phyloP scores from a whole-genome alignment of 2,113 vertebrate genomes.

The Corythornis cristatus region DNA sequence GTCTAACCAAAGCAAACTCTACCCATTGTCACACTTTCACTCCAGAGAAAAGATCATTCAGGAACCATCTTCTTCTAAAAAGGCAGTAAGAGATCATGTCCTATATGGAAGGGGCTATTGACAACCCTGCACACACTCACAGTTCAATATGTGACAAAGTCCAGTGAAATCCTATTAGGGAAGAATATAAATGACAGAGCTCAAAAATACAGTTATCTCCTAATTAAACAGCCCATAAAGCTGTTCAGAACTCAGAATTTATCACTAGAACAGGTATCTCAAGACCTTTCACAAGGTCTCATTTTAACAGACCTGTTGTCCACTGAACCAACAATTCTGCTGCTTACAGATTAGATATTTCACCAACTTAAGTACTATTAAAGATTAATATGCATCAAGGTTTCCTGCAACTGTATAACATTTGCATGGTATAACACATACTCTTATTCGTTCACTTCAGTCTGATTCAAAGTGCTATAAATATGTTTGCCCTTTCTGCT shows the following conservation, averaged over 20 bases:
- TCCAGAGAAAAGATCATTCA: background rate
- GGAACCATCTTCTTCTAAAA: background rate
- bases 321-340: background rate
- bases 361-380: slow-evolving; percentile 42
- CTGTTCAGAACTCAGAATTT: background rate
- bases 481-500: slow-evolving; percentile 91
- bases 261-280: slow-evolving; percentile 17
- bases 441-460: slow-evolving; percentile 78
- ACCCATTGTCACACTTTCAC: background rate
- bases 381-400: slow-evolving; percentile 49
- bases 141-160: slow-evolving; percentile 33
- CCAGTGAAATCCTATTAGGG: slow-evolving; percentile 48
- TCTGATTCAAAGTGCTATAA: slow-evolving; percentile 89
- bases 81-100: background rate
- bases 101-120: background rate
- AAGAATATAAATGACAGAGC: slow-evolving; percentile 55
- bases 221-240: slow-evolving; percentile 55
- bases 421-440: slow-evolving; percentile 72
- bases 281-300: background rate
- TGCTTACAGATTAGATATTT: background rate
- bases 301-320: slow-evolving; percentile 42
- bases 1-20: background rate
- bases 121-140: background rate
- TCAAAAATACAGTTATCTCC: slow-evolving; percentile 50
- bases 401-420: slow-evolving; percentile 69